Evolutionary conservation across 2,888 invertebrate genomes (phyloP).

Genomic region (Pollenia labialis): DNA sequence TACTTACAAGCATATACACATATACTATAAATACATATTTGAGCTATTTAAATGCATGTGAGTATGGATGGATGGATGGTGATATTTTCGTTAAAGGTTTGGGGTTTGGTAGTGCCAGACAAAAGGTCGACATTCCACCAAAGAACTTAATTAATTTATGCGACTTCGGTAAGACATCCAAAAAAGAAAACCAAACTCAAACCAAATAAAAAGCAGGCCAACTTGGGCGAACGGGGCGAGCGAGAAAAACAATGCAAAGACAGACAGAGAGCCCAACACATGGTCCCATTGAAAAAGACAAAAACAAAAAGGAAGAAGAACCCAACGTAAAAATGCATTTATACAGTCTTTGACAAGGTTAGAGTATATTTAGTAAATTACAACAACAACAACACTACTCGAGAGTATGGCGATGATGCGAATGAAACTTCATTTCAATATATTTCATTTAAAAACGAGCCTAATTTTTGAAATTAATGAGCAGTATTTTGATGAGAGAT

Average conservation of each 20-base stretch:
- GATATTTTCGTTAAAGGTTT: constrained; percentile 45
- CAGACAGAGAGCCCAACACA: constrained; percentile 57
- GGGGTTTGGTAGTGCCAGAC: constrained; percentile 78
- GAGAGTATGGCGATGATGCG: constrained; percentile 34
- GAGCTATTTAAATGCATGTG: constrained; percentile 7
- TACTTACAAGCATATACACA: constrained; percentile 15
- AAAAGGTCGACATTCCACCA: constrained; percentile 82
- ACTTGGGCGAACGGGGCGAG: constrained; percentile 11
- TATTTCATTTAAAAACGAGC: constrained; percentile 78
- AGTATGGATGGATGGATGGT: constrained; percentile 15
- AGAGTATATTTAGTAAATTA: constrained; percentile 67
- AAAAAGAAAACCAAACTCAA: constrained; percentile 48
- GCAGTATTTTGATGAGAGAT: constrained; percentile 83
- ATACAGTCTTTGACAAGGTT: constrained; percentile 49
- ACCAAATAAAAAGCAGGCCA: constrained; percentile 35
- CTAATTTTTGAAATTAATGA: constrained; percentile 84
- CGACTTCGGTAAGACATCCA: constrained; percentile 78
- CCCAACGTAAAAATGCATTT: constrained; percentile 47
- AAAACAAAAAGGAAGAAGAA: constrained; percentile 27
- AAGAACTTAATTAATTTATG: constrained; percentile 83
- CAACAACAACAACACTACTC: constrained; percentile 9
- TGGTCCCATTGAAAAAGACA: constrained; percentile 30
- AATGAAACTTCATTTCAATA: constrained; percentile 59
- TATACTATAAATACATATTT: constrained; percentile 1
- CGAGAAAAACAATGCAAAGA: constrained; percentile 28